Conservation (phyloP, 2,888 invertebrate species). For the Acronicta alni region DNA sequence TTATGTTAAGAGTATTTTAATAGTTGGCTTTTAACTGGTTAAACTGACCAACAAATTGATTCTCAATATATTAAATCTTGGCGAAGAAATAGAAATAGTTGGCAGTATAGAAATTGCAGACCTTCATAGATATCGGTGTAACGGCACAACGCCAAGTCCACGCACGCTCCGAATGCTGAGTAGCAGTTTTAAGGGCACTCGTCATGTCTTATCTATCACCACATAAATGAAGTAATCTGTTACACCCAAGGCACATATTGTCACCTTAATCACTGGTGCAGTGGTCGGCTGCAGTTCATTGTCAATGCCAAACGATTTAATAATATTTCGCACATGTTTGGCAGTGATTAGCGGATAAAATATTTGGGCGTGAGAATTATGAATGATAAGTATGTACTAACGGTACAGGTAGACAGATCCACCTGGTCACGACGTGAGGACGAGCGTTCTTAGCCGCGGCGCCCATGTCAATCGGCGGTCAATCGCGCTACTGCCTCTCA, state of each 20-base stretch:
- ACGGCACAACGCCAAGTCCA: conserved; percentile 74
- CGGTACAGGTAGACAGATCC: conserved; percentile 85
- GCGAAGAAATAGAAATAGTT: conserved; percentile 75
- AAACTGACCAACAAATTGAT: conserved; percentile 52
- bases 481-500: conserved; percentile 75
- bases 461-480: conserved; percentile 84
- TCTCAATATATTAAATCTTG: conserved; percentile 66
- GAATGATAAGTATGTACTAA: conserved; percentile 69
- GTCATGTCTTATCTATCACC: conserved; percentile 29
- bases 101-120: conserved; percentile 71
- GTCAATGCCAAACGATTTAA: conserved; percentile 40
- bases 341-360: conserved; percentile 45
- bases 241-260: conserved; percentile 15
- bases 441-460: conserved; percentile 85
- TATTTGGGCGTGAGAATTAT: conserved; percentile 39
- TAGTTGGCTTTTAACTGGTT: conserved; percentile 7
- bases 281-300: conserved; percentile 22
- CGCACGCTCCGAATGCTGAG: conserved; percentile 48
- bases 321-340: conserved; percentile 41
- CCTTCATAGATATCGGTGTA: conserved; percentile 69
- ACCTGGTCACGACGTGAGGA: conserved; percentile 85
- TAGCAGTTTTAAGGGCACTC: conserved; percentile 51
- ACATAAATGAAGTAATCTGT: conserved; percentile 23
- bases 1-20: conserved; percentile 6
- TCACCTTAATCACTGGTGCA: conserved; percentile 23